phyloP scores from a whole-genome alignment of 1,140 invertebrate genomes.

The Stegodyphus mimosarum region DNA sequence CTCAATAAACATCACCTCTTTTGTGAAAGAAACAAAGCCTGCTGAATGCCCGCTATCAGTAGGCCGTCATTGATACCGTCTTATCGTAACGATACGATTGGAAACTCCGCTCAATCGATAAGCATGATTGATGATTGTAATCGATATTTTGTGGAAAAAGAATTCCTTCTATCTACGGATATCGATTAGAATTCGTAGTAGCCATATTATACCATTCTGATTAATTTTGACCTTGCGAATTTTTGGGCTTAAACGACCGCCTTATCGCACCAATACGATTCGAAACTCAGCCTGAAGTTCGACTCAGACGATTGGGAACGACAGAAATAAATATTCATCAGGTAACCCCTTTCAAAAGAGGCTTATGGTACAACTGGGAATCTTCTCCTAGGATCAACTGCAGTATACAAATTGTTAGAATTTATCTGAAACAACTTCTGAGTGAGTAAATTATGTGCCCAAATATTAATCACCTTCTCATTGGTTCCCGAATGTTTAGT shows the following conservation, averaged over 20 bases:
- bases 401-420: no score
- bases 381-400: no score
- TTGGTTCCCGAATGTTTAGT: no score
- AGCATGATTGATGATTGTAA: constrained; percentile 50
- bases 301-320: not conserved
- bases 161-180: constrained; percentile 39
- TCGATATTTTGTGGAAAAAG: constrained; percentile 52
- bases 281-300: not conserved
- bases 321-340: not conserved
- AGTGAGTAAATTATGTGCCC: no score
- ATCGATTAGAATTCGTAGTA: constrained; percentile 40
- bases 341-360: not conserved
- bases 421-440: no score
- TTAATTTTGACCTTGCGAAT: not conserved
- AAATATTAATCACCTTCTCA: no score
- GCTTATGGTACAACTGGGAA: not conserved
- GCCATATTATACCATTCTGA: constrained; percentile 26
- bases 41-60: constrained; percentile 33
- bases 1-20: constrained; percentile 12
- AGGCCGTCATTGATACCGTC: constrained; percentile 36
- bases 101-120: constrained; percentile 45
- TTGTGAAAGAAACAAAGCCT: constrained; percentile 42
- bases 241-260: not conserved
- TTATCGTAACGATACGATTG: constrained; percentile 55
- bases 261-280: not conserved